Evolutionary conservation across 2,113 vertebrate genomes (phyloP).

Genomic region (Eudyptes chrysolophus): DNA sequence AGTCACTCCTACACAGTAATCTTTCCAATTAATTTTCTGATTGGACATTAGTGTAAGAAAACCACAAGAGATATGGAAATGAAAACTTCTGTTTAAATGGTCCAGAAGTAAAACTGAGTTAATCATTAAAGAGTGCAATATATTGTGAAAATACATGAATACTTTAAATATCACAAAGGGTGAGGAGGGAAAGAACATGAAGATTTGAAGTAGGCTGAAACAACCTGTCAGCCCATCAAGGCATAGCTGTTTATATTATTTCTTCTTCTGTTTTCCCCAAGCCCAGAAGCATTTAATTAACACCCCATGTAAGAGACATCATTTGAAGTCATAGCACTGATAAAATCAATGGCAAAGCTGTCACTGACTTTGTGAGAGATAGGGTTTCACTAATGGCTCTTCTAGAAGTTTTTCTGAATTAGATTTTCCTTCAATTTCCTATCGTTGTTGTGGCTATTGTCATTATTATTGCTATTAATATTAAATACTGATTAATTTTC

Average conservation of each 20-base stretch:
- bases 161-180: background rate
- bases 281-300: background rate
- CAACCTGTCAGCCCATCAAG: background rate
- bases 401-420: background rate
- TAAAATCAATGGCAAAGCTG: background rate
- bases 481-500: background rate
- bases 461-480: background rate
- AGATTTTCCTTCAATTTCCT: background rate
- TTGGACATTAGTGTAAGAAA: background rate
- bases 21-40: background rate
- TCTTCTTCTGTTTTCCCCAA: background rate
- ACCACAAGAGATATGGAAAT: background rate
- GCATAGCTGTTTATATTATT: background rate
- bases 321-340: background rate
- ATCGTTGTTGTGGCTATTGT: fast-evolving
- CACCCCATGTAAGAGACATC: background rate
- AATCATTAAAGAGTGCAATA: background rate
- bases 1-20: background rate
- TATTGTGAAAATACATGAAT: background rate
- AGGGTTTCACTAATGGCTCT: background rate
- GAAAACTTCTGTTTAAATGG: background rate
- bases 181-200: background rate
- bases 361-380: background rate
- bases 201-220: background rate
- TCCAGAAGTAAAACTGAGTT: background rate